Base-by-base conservation (phyloP, 2,888 invertebrate genomes). In the Caenorhabditis wallacei region DNA sequence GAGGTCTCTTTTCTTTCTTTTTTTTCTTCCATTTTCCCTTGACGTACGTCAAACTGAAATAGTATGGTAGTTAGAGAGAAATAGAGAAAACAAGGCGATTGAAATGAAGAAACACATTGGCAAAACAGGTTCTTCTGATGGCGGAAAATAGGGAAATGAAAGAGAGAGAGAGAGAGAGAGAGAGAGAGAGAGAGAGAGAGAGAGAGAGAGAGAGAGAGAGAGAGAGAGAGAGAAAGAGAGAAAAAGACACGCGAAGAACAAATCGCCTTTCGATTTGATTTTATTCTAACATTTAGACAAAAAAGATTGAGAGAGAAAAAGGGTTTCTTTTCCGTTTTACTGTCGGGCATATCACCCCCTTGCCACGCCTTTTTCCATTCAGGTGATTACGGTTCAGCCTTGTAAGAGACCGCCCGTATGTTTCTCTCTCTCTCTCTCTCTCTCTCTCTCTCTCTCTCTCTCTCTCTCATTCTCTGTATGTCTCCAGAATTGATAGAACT, bases 291-390 rank as follows among this genome's bases (percentile, higher is more conserved):
- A 66, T 66, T 66, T 53, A 63, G 63, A 61, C 16, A 43, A 43
- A 43, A 37, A 43, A 20, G 61, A 61, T 40, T 20, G 43, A 63
- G 43, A 57, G 35, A 10, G 5, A 7, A 57, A 37, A 20, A 48
- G 43, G n/a, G 51, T 51, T 35, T 11, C 22, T n/a, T 37, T 71
- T 71, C 70, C 70, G 70, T 70, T 43, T 71, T n/a, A n/a, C n/a
- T 61, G 71, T 59, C 71, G 71, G n/a, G 71, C 59, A 71, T 71
- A 71, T 71, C 59, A 69, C 69, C 57, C 53, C n/a, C 20, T 13
- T 18, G 46, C 66, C 66, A 66, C 66, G 66, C 66, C 66, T 66
- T 66, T 63, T 40, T 20, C 16, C 11, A 40, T 53, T 37, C 46
- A 59, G 43, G 59, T 57, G 57, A 70, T 70, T 70, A 70, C 70